Evolutionary conservation across 1,140 invertebrate genomes (phyloP), one percentile per base, ranked within the genome.

Genomic region (Homarus americanus): DNA sequence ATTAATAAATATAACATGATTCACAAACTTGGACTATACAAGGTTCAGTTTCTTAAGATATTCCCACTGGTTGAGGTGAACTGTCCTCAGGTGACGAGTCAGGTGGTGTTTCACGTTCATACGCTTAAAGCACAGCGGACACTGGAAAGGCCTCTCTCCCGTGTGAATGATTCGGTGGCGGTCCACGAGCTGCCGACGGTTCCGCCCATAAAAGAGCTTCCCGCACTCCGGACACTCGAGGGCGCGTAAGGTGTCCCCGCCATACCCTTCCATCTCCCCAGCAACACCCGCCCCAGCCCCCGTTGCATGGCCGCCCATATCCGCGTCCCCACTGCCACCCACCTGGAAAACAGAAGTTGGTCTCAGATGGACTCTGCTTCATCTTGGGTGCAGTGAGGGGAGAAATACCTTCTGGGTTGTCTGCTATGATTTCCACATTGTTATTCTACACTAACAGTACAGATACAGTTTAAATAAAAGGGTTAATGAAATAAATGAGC

Each of bases 121-220:
- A 24, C 87, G 82, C 53, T 92, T 92, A 28, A 91, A 85, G 85
- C 95, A 96, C 66, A 95, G 93, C 87, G 94, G 94, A 92, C 95
- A 96, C 86, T 94, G 90, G 84, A 92, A 93, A 15, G 93, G 93
- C 76, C 92, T 93, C 85, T 93, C 93, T 15, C 95, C 95, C 10
- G 94, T 95, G 93, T 96, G 95, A n/a, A 95, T 96, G 76, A 95
- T 93, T 93, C 95, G 94, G 93, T 96, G 93, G 24, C 84, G 80
- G 73, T 92, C 87, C 44, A 93, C 83, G n/a, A 91, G 85, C 82
- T 92, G 92, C 75, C 82, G 89, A 73, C 87, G 80, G 80, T 96
- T 94, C 44, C 92, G 88, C 36, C 92, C 92, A 58, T 89, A 75
- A 75, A 93, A 93, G 9, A 89, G 72, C 85, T 93, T 93, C 28